phyloP scores from a whole-genome alignment of 2,797 vertebrate species.

The Apogon hyalosoma region DNA sequence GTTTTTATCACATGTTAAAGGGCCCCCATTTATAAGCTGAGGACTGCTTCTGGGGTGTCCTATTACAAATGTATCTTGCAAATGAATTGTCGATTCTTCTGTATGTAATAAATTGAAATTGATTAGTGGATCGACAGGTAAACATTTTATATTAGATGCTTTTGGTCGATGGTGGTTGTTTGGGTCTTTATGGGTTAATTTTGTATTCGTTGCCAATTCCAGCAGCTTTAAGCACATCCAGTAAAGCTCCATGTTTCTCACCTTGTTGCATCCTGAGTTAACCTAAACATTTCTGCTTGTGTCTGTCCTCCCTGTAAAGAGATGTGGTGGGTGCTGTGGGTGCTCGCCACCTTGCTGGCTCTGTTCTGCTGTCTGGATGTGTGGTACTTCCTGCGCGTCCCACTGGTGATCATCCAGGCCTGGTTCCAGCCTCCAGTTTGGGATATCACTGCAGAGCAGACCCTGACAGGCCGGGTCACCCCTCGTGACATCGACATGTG shows the following conservation, averaged over 20 bases:
- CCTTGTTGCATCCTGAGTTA: background rate
- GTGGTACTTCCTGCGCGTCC: constrained; percentile 83
- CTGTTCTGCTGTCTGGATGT: constrained; percentile 87
- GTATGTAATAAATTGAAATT: too few relatives aligned
- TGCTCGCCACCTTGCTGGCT: constrained; percentile 72
- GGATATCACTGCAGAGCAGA: constrained; percentile 88
- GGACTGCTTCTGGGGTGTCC: too few relatives aligned
- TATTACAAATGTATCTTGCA: too few relatives aligned
- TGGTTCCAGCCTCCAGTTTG: constrained; percentile 84
- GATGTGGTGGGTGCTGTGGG: constrained; percentile 74
- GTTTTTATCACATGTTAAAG: too few relatives aligned
- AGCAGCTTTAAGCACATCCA: too few relatives aligned
- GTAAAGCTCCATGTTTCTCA: background rate
- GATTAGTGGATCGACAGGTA: too few relatives aligned
- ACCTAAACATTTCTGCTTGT: constrained; percentile 9
- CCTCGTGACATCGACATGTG: constrained; percentile 88
- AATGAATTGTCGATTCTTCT: too few relatives aligned
- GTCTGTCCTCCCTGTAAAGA: constrained; percentile 36
- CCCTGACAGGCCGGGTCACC: constrained; percentile 79
- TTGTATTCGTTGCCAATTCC: too few relatives aligned
- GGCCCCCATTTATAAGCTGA: too few relatives aligned
- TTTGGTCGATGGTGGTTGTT: too few relatives aligned
- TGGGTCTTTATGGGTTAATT: too few relatives aligned
- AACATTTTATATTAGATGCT: too few relatives aligned
- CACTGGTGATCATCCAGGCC: constrained; percentile 71